Percentiles rank a stretch among this genome's conserved stretches.
These are phyloP conservation scores for Actinia tenebrosa DNA, from an alignment of 64 coral and sea anemone species.

Conservation along the genomic window DNA sequence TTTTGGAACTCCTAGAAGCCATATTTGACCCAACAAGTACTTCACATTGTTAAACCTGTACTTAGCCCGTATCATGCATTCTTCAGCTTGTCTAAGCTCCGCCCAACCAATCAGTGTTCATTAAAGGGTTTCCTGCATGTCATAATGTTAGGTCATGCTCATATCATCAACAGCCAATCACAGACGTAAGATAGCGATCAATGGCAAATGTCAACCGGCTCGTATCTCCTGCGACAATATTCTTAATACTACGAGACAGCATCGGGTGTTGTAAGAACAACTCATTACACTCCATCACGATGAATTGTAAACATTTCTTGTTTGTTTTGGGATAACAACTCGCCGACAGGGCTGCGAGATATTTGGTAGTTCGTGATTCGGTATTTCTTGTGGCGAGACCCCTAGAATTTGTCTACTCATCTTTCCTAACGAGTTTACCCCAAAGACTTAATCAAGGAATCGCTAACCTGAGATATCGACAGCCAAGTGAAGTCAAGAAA, in stretches of 20 bases:
- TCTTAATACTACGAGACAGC: background rate
- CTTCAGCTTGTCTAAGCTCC: conserved; percentile 68
- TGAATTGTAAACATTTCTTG: conserved; percentile 11
- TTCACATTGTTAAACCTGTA: conserved; percentile 16
- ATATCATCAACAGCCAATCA: background rate
- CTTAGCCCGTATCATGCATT: conserved; percentile 34
- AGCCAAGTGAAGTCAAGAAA: background rate
- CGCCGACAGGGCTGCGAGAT: background rate
- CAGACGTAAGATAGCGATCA: background rate
- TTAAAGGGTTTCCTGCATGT: conserved; percentile 57
- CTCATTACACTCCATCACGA: background rate
- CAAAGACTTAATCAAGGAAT: background rate
- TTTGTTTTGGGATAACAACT: conserved; percentile 8
- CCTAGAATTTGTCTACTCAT: background rate
- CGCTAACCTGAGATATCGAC: background rate
- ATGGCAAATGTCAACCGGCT: background rate
- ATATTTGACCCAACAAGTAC: conserved; percentile 18
- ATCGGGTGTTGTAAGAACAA: conserved; percentile 1
- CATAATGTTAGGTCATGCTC: background rate
- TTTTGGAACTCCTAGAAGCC: background rate
- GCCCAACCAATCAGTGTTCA: conserved; percentile 89
- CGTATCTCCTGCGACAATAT: conserved; percentile 12
- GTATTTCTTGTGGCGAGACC: background rate
- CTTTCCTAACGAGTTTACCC: background rate
- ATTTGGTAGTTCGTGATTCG: background rate